A percentile compares a stretch with the other conserved stretches of the same genome.
phyloP scores from a whole-genome alignment of 2,113 vertebrate species.

The Oceanodroma tethys region DNA sequence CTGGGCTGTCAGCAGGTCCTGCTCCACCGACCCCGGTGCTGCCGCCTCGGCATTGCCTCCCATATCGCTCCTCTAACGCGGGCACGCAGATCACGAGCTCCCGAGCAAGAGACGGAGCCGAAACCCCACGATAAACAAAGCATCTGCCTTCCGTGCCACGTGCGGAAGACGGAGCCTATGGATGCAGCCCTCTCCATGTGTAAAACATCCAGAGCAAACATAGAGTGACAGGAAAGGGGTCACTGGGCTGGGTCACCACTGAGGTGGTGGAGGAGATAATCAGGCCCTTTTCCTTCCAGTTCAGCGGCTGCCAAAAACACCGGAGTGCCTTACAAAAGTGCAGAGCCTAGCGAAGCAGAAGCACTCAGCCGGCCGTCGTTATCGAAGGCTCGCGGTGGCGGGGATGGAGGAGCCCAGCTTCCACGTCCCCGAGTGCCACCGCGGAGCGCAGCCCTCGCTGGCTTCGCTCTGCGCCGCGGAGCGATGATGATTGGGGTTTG shows the following conservation, averaged over 20 bases:
- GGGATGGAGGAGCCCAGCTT: not conserved
- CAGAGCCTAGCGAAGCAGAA: not conserved
- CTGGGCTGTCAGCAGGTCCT: not conserved
- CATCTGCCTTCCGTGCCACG: not conserved
- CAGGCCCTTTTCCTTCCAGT: slow-evolving; percentile 50
- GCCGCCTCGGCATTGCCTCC: rapidly evolving
- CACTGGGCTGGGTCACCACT: slow-evolving; percentile 25
- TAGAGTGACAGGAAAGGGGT: slow-evolving; percentile 51
- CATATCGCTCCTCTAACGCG: rapidly evolving
- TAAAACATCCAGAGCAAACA: slow-evolving; percentile 49
- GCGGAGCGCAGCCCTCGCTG: not conserved
- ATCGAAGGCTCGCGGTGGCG: no score
- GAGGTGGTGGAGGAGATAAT: slow-evolving; percentile 62
- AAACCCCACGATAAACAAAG: not conserved
- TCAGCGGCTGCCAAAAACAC: slow-evolving; percentile 6
- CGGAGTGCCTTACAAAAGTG: not conserved
- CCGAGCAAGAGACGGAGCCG: rapidly evolving
- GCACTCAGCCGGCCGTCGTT: not conserved
- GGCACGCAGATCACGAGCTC: not conserved
- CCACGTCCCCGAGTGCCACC: rapidly evolving
- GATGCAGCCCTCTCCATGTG: not conserved
- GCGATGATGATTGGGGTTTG: rapidly evolving
- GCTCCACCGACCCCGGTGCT: not conserved
- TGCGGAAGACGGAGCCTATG: not conserved
- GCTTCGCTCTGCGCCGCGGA: rapidly evolving